Conservation (phyloP, 2,888 invertebrate genomes). For the Pseudococcus jackbeardsleyi region DNA sequence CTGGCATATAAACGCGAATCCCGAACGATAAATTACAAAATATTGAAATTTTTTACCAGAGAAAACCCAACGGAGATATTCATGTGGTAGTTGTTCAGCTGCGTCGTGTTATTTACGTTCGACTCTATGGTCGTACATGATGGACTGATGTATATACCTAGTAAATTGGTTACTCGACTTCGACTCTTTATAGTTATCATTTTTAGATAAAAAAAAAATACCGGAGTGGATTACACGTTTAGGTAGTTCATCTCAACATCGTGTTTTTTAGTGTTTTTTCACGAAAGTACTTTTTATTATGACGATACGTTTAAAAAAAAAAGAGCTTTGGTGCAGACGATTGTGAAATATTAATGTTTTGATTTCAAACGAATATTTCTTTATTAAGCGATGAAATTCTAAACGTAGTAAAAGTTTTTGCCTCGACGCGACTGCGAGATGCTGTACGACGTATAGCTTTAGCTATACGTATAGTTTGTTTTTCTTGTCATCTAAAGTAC, state of each 20-base stretch:
- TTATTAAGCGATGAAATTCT: constrained; percentile 34
- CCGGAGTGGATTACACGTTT: not conserved
- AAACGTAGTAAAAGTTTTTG: not conserved
- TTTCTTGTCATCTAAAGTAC: constrained; percentile 34
- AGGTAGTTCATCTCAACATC: not conserved
- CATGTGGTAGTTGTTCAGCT: constrained; percentile 41
- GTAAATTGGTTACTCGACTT: constrained; percentile 45
- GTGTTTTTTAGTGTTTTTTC: not conserved
- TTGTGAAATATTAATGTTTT: constrained; percentile 24
- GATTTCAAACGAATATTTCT: constrained; percentile 25
- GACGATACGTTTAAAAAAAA: not conserved
- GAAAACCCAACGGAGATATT: constrained; percentile 28
- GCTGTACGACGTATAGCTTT: not conserved
- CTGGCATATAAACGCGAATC: constrained; percentile 5
- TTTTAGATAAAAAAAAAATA: constrained; percentile 20
- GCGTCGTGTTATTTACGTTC: constrained; percentile 25
- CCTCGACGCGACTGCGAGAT: not conserved
- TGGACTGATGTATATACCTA: not conserved
- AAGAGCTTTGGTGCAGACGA: not conserved
- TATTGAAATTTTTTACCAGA: constrained; percentile 25
- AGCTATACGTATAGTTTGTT: constrained; percentile 1
- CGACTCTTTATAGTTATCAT: constrained; percentile 24
- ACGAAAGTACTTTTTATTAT: not conserved
- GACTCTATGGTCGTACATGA: not conserved
- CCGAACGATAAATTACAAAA: constrained; percentile 19